Percentiles rank a stretch among this genome's conserved stretches.
Conservation (phyloP, 2,888 invertebrate species). For the Panopea generosa region DNA sequence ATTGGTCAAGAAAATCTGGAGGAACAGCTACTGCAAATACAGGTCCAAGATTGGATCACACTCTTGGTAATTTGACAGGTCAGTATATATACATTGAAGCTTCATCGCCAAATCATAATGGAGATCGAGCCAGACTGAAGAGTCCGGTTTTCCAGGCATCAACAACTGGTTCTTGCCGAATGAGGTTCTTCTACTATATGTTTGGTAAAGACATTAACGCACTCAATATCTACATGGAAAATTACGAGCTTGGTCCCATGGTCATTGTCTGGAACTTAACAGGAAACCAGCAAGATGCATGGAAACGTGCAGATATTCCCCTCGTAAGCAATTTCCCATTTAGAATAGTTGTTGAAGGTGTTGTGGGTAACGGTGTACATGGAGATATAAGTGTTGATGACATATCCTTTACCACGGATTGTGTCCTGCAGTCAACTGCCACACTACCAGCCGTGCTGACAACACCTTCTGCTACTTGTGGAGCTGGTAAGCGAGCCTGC, state of each 20-base stretch:
- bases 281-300: conserved; percentile 72
- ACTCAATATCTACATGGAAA: conserved; percentile 75
- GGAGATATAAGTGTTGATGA: conserved; percentile 81
- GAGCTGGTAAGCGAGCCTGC: conserved; percentile 71
- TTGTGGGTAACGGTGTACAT: conserved; percentile 71
- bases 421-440: conserved; percentile 59
- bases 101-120: conserved; percentile 65
- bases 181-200: conserved; percentile 82
- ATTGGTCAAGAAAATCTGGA: conserved; percentile 77
- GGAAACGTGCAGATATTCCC: conserved; percentile 73
- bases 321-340: conserved; percentile 70
- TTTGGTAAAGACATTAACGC: conserved; percentile 75
- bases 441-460: conserved; percentile 68
- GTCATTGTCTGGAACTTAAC: conserved; percentile 65
- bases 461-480: conserved; percentile 67
- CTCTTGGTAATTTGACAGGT: conserved; percentile 75
- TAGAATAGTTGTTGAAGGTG: conserved; percentile 78
- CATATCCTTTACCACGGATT: conserved; percentile 77
- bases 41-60: conserved; percentile 79
- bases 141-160: conserved; percentile 72
- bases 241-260: conserved; percentile 68
- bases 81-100: conserved; percentile 80
- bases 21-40: conserved; percentile 74
- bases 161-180: conserved; percentile 65
- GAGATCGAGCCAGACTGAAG: conserved; percentile 74